These are phyloP conservation scores for Pachycephus smyrnensis DNA, from an alignment of 2,888 invertebrate species.

Conservation along the genomic window DNA sequence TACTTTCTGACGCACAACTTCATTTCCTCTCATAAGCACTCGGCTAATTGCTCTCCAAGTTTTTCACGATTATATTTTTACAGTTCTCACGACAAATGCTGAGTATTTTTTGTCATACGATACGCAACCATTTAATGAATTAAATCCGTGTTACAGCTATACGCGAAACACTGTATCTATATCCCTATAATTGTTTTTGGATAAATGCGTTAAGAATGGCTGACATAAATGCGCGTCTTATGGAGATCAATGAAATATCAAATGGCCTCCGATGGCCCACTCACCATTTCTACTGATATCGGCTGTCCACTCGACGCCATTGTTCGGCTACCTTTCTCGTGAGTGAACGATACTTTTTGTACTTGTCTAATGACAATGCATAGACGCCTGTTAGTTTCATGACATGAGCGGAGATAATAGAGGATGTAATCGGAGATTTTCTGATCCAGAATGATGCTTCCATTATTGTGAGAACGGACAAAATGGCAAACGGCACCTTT, in stretches of 20 bases:
- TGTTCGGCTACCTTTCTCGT: background rate
- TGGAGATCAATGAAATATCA: background rate
- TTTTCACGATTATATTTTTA: background rate
- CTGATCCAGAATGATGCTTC: slow-evolving; percentile 40
- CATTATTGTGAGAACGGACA: background rate
- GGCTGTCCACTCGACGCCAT: background rate
- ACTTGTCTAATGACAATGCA: background rate
- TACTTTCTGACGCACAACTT: background rate
- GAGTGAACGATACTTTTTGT: background rate
- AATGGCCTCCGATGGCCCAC: background rate
- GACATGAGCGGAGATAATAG: slow-evolving; percentile 10
- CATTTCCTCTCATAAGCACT: background rate
- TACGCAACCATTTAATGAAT: background rate
- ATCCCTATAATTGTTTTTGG: background rate
- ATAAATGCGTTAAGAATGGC: background rate
- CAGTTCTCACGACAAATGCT: background rate
- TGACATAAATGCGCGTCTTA: background rate
- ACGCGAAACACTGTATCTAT: no score
- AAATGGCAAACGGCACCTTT: background rate
- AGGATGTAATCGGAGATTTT: slow-evolving; percentile 39
- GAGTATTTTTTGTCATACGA: background rate
- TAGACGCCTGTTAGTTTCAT: background rate
- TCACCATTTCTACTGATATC: background rate
- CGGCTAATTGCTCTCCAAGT: background rate
- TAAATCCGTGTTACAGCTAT: background rate